phyloP scores from a whole-genome alignment of 2,888 invertebrate species.

The Blera fallax region DNA sequence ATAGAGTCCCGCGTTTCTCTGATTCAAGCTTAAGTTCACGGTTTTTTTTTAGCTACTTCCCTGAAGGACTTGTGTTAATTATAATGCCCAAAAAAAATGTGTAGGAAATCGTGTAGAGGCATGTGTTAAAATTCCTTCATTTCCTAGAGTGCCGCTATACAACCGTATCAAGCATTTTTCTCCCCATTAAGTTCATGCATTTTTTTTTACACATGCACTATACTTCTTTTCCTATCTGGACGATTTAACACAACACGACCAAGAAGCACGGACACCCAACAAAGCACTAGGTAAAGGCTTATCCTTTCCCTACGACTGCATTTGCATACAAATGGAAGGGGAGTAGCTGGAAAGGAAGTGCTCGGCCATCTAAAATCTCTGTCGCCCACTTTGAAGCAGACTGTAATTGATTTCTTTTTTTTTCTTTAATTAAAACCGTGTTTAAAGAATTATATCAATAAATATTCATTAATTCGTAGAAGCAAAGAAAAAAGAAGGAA shows the following conservation, averaged over 20 bases:
- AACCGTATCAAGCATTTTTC: not conserved
- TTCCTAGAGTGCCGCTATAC: not conserved
- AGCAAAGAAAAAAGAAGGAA: not conserved
- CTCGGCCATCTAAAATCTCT: slow-evolving; percentile 9
- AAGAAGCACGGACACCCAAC: not conserved
- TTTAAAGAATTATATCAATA: slow-evolving; percentile 36
- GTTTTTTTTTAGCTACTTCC: no score
- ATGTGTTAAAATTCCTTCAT: no score
- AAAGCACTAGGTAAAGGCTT: not conserved
- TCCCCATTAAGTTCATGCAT: not conserved
- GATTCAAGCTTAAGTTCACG: no score
- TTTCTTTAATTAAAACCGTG: slow-evolving; percentile 16
- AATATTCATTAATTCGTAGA: slow-evolving; percentile 39
- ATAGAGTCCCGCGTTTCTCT: no score
- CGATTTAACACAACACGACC: slow-evolving; percentile 6
- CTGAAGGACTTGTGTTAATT: no score
- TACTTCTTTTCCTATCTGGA: not conserved
- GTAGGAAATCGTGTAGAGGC: no score
- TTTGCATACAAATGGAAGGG: slow-evolving; percentile 54
- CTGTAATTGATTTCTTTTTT: slow-evolving; percentile 56
- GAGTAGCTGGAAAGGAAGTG: not conserved
- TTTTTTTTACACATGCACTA: not conserved
- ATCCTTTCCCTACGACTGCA: not conserved
- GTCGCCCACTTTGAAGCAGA: not conserved
- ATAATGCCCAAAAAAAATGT: no score